Conservation (phyloP, 2,888 invertebrate species). For the Cephus runcator region DNA sequence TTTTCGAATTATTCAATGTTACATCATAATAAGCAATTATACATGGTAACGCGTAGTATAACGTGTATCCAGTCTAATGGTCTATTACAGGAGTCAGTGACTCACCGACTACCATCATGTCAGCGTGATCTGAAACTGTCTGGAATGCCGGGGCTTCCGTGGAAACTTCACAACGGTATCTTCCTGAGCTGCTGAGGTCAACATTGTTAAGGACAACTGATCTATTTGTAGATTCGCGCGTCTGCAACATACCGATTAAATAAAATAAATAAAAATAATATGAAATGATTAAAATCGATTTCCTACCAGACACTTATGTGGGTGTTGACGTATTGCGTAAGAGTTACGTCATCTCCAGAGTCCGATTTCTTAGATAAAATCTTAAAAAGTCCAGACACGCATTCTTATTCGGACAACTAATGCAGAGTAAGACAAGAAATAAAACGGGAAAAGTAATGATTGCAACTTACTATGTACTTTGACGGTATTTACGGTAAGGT, state of each 20-base stretch:
- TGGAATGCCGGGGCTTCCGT: slow-evolving; percentile 78
- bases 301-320: too few species aligned
- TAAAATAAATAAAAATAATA: neutral
- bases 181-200: slow-evolving; percentile 73
- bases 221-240: slow-evolving; percentile 75
- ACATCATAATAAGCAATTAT: neutral
- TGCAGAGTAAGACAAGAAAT: neutral
- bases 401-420: neutral
- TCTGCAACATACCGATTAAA: slow-evolving; percentile 60
- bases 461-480: neutral
- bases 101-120: slow-evolving; percentile 78
- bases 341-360: neutral
- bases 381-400: neutral
- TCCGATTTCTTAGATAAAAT: neutral
- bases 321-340: too few species aligned
- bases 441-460: neutral
- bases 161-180: slow-evolving; percentile 77
- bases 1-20: neutral
- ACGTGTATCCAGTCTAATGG: neutral
- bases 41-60: neutral
- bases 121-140: slow-evolving; percentile 75
- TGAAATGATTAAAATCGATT: neutral
- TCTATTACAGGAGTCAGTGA: slow-evolving; percentile 33
- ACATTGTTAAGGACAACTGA: slow-evolving; percentile 74
- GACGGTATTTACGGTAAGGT: neutral